Evolutionary conservation across 2,797 vertebrate species (phyloP), one percentile per base, ranked within the genome.

Genomic region (Myotis pilosus): DNA sequence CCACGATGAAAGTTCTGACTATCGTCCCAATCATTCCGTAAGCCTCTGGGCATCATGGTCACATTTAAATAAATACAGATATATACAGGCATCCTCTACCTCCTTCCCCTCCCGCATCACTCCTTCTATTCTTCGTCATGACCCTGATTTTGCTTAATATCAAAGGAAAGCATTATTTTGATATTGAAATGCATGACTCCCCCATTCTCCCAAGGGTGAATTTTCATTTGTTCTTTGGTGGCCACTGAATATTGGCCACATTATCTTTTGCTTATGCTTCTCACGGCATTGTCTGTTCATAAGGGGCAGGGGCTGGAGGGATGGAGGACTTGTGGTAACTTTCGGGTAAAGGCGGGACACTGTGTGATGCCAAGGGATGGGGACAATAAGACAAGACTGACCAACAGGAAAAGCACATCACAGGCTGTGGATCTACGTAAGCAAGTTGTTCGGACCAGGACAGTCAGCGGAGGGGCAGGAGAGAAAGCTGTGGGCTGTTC

Each of bases 101-200:
- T 57, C 16, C 17, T 53, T 4, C 4, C 13, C 13, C 0, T 6
- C 4, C 0, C 0, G 22, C 7, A 20, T 79, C 17, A 55, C 60
- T 49, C 53, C 20, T 53, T 36, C 3, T 51, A 10, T 57, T 41
- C 41, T 74, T 94, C 19, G 36, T 5, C n/a, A 1, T 57, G 16
- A 75, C 8, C 36, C 68, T 89, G 86, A 91, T 87, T 87, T 94
- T 91, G 57, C 20, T 89, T 15, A 89, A 89, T 44, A 84, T 44
- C 23, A 49, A 78, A 76, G 69, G 36, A 87, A 91, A 69, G 22
- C 49, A 62, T 90, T 84, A 33, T 60, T 93, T 91, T 23, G 8
- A 3, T 89, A 66, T 85, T 87, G 87, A 55, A 62, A 81, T 13
- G 8, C 22, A 16, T 44, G 47, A 38, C 16, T 30, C 22, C 7